Base-by-base conservation (phyloP, 2,888 invertebrate genomes). In the Rhagophthalmus giganteus region DNA sequence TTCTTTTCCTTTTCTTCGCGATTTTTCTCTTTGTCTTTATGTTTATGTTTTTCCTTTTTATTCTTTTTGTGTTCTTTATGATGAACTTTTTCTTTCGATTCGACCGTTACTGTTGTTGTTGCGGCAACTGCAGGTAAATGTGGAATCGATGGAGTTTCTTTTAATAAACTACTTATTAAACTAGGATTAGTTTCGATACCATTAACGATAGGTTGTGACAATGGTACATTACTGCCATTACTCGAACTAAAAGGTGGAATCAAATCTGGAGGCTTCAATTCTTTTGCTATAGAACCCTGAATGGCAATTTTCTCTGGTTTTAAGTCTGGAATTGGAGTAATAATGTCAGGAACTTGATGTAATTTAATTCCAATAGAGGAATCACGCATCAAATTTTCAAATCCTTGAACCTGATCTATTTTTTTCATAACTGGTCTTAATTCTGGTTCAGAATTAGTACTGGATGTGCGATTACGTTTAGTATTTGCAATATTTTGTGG, bases 41-140 rank as follows among this genome's bases (percentile, higher is more conserved):
- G 87, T 71, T 88, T 88, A 62, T 88, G 87, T 66, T 88, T 88
- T 68, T 87, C 86, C 62, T 84, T 83, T 70, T 88, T 88, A 73
- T 87, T 88, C 63, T 88, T 88, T 66, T 74, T 75, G 38, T 73
- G 71, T 42, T 72, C 74, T 62, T 70, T 72, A 32, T 75, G 70
- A 35, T 65, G 69, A 37, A 68, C 66, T 41, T 63, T 63, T 13
- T 72, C 71, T 45, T 70, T 66, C 25, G 72, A 53, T 27, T 75
- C 74, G 24, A 70, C 69, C 44, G 72, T 71, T 27, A 70, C 64
- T 37, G 71, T 69, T 1, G 69, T 70, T 2, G 70, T 68, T 13
- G 72, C 72, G 28, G 70, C 33, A 10, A 62, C 60, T 13, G 61
- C 41, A 1, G 62, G 59, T 33, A 64, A 34, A 46, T 63, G 62